phyloP scores from a whole-genome alignment of 2,888 invertebrate species.

The Rhopalosiphum nymphaeae region DNA sequence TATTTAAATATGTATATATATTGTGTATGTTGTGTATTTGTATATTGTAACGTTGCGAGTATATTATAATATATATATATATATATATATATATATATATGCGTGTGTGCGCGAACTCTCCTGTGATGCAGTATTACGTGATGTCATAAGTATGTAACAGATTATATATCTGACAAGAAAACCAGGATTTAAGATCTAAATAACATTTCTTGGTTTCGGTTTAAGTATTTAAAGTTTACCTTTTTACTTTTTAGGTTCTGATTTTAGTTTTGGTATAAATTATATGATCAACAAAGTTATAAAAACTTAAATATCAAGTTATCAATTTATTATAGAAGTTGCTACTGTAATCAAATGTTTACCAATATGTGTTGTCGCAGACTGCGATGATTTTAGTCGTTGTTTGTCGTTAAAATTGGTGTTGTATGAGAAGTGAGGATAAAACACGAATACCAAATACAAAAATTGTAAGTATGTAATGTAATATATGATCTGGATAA shows the following conservation, averaged over 20 bases:
- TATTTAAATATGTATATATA: background rate
- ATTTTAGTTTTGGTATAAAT: background rate
- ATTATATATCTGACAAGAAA: background rate
- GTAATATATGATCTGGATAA: too few species aligned
- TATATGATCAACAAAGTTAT: background rate
- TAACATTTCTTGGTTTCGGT: background rate
- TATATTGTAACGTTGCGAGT: background rate
- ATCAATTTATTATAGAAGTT: background rate
- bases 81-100: background rate
- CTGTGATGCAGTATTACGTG: background rate
- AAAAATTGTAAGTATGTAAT: too few species aligned
- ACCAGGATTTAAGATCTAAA: background rate
- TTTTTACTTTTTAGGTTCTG: background rate
- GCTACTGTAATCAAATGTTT: too few species aligned
- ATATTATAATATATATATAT: background rate
- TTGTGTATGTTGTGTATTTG: background rate
- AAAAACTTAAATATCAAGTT: background rate
- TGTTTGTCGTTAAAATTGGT: too few species aligned
- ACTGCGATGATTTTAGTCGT: too few species aligned
- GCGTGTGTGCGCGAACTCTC: background rate
- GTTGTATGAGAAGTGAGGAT: too few species aligned
- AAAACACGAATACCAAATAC: too few species aligned
- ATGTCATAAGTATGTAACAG: background rate
- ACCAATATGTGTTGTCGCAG: too few species aligned
- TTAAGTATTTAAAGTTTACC: background rate